These are phyloP conservation scores for zebrafish (Danio rerio) DNA, from an alignment of 2,113 vertebrate genomes.

Conservation along the genomic window GRCz12tu NC_133178.1:28633001-28633500, in stretches of 20 bases:
- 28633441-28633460: conserved; percentile 30
- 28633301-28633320: neutral
- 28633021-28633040: neutral
- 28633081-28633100: no score
- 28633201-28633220: neutral
- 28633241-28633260: neutral
- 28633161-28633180: neutral
- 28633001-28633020: neutral
- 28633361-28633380: neutral
- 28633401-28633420: conserved; percentile 38
- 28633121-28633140: neutral
- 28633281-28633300: neutral
- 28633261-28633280: neutral
- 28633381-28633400: conserved; percentile 36
- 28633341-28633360: neutral
- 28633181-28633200: neutral
- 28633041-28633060: no score
- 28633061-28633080: no score
- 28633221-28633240: neutral
- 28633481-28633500: conserved; percentile 23
- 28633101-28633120: neutral
- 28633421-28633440: conserved; percentile 40
- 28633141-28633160: neutral
- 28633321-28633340: neutral
- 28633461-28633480: neutral